These are phyloP conservation scores for Acholoe squamosa DNA, from an alignment of 2,888 invertebrate species.

Conservation along the genomic window DNA sequence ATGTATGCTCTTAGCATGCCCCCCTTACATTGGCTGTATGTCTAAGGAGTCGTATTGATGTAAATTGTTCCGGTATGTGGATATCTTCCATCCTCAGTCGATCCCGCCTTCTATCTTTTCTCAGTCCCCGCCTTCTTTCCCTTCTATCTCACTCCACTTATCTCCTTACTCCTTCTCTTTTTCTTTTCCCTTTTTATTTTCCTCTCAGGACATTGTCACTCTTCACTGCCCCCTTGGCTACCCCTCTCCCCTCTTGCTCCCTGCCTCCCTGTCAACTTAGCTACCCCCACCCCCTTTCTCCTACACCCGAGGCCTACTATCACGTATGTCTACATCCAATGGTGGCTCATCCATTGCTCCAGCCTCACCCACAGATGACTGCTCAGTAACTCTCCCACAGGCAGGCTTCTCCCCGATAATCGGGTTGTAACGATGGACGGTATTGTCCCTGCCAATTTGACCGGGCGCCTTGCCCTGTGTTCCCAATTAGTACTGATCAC, in stretches of 20 bases:
- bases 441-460: constrained; percentile 51
- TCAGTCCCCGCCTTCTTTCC: background rate
- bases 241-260: background rate
- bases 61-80: no score
- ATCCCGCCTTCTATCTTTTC: no score
- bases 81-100: no score
- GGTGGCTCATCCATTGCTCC: background rate
- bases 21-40: no score
- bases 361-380: background rate
- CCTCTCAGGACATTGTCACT: no score
- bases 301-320: no score
- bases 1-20: no score
- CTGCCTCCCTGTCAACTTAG: background rate
- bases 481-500: constrained; percentile 21
- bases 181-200: no score
- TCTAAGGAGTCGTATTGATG: no score
- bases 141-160: background rate
- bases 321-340: background rate
- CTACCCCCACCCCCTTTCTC: background rate
- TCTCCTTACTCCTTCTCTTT: no score
- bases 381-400: background rate
- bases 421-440: constrained; percentile 35
- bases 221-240: no score
- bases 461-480: constrained; percentile 12
- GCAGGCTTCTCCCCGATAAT: background rate